Conservation (phyloP, 1,140 invertebrate species). For the Achatina immaculata region DNA sequence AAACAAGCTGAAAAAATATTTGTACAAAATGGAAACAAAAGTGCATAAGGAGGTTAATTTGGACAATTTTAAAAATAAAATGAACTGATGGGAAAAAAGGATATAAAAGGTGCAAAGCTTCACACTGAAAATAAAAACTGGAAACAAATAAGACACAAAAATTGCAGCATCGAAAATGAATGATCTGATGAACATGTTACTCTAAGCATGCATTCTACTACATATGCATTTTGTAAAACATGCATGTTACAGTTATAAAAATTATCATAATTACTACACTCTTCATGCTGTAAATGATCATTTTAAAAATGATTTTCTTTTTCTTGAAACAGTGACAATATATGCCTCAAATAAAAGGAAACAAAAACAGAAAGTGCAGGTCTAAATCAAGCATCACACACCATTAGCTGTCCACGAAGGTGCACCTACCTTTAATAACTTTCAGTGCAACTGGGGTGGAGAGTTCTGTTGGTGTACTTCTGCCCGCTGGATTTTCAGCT, state of each 20-base stretch:
- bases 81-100: background rate
- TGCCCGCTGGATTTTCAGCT: conserved; percentile 96
- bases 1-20: background rate
- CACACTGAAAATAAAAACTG: background rate
- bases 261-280: too few relatives aligned
- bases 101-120: background rate
- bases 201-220: background rate
- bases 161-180: background rate
- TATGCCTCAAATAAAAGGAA: too few relatives aligned
- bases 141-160: conserved; percentile 1
- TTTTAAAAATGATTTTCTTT: too few relatives aligned
- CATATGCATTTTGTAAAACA: too few relatives aligned
- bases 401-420: too few relatives aligned
- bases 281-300: too few relatives aligned
- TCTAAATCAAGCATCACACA: too few relatives aligned
- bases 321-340: too few relatives aligned
- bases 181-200: background rate
- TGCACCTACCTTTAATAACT: conserved; percentile 61
- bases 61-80: too few relatives aligned
- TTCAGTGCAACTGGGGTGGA: conserved; percentile 59
- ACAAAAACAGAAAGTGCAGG: too few relatives aligned
- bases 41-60: background rate
- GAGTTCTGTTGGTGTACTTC: conserved; percentile 82
- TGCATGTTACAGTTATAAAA: too few relatives aligned
- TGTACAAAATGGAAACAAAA: background rate